Evolutionary conservation across 2,888 invertebrate species (phyloP), one percentile per base, ranked within the genome.

Genomic region (Lomographa bimaculata): DNA sequence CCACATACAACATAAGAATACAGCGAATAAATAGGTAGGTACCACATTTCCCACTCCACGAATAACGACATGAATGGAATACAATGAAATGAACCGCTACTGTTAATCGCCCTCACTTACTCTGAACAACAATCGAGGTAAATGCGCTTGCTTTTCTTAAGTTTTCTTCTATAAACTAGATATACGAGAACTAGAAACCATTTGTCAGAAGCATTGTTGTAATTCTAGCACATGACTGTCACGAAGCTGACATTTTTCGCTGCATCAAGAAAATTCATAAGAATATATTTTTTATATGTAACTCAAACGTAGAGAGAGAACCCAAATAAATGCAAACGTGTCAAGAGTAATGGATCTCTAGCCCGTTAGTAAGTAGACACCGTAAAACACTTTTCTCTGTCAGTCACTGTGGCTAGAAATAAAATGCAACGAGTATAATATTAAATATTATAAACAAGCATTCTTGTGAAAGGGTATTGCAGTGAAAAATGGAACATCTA

Each of bases 51-150:
- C 41, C 50, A 49, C 41, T 42, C 49, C 43, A 50, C 50, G 50
- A 46, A 47, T 48, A 49, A 40, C 42, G 36, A 33, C 44, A 46
- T 40, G 39, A 39, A 48, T 39, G 41, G 43, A 52, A 51, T 38
- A 52, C 52, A 58, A 56, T 56, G 46, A 41, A 45, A 54, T 46
- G 50, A 46, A 48, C 45, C 37, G 38, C 38, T 51, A 53, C 50
- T 48, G 52, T 49, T 54, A 46, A 54, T 54, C 29, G 45, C 35
- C 36, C 46, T 36, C 30, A 42, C 34, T 40, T 39, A 32, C 19
- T 20, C 17, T 17, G 35, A 36, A 36, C 35, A 10, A 29, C 30
- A 27, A 33, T 43, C 18, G 23, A 23, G 8, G 21, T 25, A 32
- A 32, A 28, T 26, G 19, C 18, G 18, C 7, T 32, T 11, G 25